Percentiles rank a stretch among this genome's conserved stretches.
Conservation (phyloP, 2,888 invertebrate species). For the Fragum sueziense region DNA sequence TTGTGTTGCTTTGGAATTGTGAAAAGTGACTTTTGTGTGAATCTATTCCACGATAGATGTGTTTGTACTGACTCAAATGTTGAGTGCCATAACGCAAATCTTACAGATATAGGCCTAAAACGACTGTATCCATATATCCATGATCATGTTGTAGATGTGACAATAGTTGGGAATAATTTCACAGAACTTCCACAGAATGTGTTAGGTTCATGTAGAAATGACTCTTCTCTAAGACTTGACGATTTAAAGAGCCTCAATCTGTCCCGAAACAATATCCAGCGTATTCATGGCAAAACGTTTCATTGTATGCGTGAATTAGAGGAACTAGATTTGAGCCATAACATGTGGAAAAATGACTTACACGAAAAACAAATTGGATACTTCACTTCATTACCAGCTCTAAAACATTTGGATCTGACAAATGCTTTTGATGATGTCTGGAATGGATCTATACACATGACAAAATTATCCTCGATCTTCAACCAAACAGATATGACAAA, state of each 20-base stretch:
- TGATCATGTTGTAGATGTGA: constrained; percentile 45
- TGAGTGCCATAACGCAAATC: constrained; percentile 37
- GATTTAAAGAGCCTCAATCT: constrained; percentile 56
- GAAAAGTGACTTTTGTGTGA: not conserved
- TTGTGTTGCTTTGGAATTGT: not conserved
- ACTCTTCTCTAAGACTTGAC: constrained; percentile 31
- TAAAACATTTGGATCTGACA: constrained; percentile 59
- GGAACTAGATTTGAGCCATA: constrained; percentile 54
- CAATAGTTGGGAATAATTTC: constrained; percentile 57
- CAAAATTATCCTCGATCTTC: constrained; percentile 57
- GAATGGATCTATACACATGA: constrained; percentile 56
- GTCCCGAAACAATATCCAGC: constrained; percentile 56
- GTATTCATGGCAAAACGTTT: constrained; percentile 65
- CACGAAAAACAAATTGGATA: constrained; percentile 51
- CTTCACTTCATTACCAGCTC: constrained; percentile 50
- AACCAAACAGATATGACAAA: constrained; percentile 45
- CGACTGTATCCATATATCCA: constrained; percentile 39
- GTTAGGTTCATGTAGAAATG: constrained; percentile 57
- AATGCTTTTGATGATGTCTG: constrained; percentile 61
- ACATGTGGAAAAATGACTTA: constrained; percentile 61
- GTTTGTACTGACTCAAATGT: constrained; percentile 45
- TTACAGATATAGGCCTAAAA: constrained; percentile 18
- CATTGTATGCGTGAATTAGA: constrained; percentile 62
- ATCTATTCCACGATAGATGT: constrained; percentile 23
- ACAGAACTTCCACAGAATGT: constrained; percentile 60